Evolutionary conservation across 2,113 vertebrate genomes (phyloP), one percentile per base, ranked within the genome.

Genomic region (Xyrauchen texanus): DNA sequence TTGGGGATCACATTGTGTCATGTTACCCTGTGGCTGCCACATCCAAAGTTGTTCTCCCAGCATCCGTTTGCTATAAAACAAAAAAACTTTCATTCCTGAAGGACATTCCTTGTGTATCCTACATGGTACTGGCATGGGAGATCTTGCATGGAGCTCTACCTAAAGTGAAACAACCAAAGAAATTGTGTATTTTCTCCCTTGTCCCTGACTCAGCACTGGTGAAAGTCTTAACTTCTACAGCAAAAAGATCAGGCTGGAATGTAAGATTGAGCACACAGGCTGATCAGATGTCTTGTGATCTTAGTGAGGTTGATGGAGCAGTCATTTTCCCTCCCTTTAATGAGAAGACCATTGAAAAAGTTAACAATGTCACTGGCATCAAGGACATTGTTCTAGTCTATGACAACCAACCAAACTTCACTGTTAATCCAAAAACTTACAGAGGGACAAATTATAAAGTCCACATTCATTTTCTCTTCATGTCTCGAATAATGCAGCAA

Each of bases 101-200:
- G 69, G 90, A 87, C 7, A 84, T 88, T 11, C 95, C 95, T 0
- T 96, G 94, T 74, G 44, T 95, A 52, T 97, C 96, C 13, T 94
- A 92, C 76, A 93, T 95, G 82, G 81, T 93, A 47, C 64, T 95
- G 44, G 92, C 93, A 4, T 94, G 94, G 94, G 90, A 94, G 81
- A 92, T 96, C 81, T 57, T 96, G n/a, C 83, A 77, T 16, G 81
- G 72, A 77, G 82, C 71, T 8, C 88, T 96, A 81, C 88, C 91
- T 7, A 88, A 76, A 76, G 53, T 82, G 46, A 95, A 92, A 84
- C 69, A 79, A 2, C 85, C 87, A 60, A 82, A 76, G 72, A 85
- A 81, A 6, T 2, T 96, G 21, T 89, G 90, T 4, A 92, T 97
- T 76, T 72, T 95, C 71, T 93, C 91, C 13, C 80, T 86, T 66